phyloP scores from a whole-genome alignment of 2,888 invertebrate species.

The Callyntrura guangdongensis region DNA sequence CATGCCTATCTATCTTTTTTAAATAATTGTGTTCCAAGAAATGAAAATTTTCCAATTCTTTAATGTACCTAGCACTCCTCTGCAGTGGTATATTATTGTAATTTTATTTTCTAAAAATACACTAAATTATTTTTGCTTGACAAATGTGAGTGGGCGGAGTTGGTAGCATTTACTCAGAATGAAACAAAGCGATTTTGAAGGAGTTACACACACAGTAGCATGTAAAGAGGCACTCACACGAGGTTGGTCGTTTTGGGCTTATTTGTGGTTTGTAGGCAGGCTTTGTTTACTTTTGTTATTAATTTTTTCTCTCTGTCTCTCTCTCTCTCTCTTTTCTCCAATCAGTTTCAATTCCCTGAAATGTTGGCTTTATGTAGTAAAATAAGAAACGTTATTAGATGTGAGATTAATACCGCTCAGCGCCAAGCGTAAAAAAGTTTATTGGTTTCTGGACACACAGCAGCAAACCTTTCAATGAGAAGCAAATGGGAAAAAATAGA shows the following conservation, averaged over 20 bases:
- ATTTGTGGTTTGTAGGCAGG: constrained; percentile 20
- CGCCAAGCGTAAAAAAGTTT: neutral
- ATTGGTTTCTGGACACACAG: constrained; percentile 52
- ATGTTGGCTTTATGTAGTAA: constrained; percentile 32
- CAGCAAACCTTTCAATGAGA: neutral
- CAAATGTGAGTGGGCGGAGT: constrained; percentile 51
- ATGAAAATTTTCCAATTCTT: too few relatives aligned
- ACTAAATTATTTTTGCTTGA: constrained; percentile 10
- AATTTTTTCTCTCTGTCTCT: neutral
- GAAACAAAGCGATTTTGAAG: constrained; percentile 21
- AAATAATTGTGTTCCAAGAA: too few relatives aligned
- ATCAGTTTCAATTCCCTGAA: constrained; percentile 20
- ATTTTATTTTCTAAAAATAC: too few relatives aligned
- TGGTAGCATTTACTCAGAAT: constrained; percentile 1
- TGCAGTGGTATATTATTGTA: too few relatives aligned
- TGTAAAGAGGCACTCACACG: too few relatives aligned
- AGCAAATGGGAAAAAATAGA: constrained; percentile 53
- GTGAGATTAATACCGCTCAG: neutral
- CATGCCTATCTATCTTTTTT: too few relatives aligned
- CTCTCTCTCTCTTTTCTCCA: constrained; percentile 13
- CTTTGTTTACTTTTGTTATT: constrained; percentile 32
- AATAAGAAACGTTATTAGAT: constrained; percentile 12
- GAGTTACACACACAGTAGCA: constrained; percentile 42
- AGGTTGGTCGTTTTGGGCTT: neutral
- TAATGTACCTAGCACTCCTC: too few relatives aligned